These are phyloP conservation scores for Sorex maritimensis DNA, from an alignment of 2,797 vertebrate genomes.

Conservation along the genomic window DNA sequence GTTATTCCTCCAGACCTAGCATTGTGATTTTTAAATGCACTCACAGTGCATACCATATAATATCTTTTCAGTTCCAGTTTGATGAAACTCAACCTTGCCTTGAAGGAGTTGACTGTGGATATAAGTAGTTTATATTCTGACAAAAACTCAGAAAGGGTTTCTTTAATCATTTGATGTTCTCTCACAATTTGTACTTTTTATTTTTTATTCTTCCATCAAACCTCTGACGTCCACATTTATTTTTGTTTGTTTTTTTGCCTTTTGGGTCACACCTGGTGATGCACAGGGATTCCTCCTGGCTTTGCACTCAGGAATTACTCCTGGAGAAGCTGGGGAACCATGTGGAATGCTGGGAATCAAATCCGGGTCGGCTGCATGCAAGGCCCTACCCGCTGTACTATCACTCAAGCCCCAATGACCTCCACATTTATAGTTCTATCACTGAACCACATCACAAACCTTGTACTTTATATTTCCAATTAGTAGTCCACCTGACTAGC, in stretches of 20 bases:
- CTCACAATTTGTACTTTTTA: slow-evolving; percentile 23
- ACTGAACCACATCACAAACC: too few relatives aligned
- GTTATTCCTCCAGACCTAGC: too few relatives aligned
- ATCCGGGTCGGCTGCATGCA: too few relatives aligned
- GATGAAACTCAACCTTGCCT: slow-evolving; percentile 25
- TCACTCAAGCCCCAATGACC: too few relatives aligned
- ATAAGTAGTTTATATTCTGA: slow-evolving; percentile 33
- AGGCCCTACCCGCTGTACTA: too few relatives aligned
- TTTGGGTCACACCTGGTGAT: too few relatives aligned
- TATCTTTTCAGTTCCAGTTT: slow-evolving; percentile 20
- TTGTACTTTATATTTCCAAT: slow-evolving; percentile 26
- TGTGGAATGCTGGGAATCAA: too few relatives aligned
- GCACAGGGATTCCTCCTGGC: too few relatives aligned
- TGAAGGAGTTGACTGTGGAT: neutral
- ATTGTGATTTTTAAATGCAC: slow-evolving; percentile 41
- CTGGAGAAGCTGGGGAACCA: too few relatives aligned
- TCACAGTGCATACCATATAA: slow-evolving; percentile 52
- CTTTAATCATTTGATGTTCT: slow-evolving; percentile 55
- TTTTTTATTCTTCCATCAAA: neutral
- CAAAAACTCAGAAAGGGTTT: slow-evolving; percentile 20
- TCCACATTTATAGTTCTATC: too few relatives aligned
- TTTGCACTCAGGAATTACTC: too few relatives aligned
- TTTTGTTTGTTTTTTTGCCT: neutral
- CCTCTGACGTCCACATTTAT: too few relatives aligned
- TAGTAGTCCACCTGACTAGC: neutral